Conservation (phyloP, 2,888 invertebrate species). For the Carterocephalus palaemon region DNA sequence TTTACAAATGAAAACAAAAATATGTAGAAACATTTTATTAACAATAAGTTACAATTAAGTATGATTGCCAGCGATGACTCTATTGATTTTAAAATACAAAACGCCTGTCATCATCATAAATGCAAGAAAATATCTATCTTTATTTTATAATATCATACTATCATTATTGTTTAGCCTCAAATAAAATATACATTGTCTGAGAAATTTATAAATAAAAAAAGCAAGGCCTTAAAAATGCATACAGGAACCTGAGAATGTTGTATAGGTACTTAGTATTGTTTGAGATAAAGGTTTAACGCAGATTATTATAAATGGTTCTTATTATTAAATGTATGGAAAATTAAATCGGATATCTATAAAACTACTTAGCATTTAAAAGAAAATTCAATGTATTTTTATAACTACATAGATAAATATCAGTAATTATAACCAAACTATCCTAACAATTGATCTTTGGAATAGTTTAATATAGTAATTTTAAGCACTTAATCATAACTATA, state of each 20-base stretch:
- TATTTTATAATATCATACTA: no score
- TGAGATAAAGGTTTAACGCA: no score
- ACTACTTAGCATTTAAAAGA: no score
- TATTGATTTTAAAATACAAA: slow-evolving; percentile 4
- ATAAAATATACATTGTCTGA: no score
- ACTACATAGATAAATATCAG: slow-evolving; percentile 4
- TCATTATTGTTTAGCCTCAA: no score
- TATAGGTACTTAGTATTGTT: no score
- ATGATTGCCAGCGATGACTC: slow-evolving; percentile 49
- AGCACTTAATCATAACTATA: slow-evolving; percentile 9
- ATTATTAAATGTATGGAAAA: no score
- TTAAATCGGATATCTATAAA: no score
- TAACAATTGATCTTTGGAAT: slow-evolving; percentile 37
- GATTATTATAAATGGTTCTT: slow-evolving; percentile 3
- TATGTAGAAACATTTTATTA: slow-evolving; percentile 14
- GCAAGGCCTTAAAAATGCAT: no score
- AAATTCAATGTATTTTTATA: background rate
- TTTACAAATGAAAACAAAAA: slow-evolving; percentile 30
- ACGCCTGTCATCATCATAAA: slow-evolving; percentile 2
- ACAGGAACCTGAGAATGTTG: no score
- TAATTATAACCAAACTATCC: slow-evolving; percentile 7
- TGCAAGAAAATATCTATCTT: no score
- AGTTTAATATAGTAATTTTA: slow-evolving; percentile 16
- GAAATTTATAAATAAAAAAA: no score
- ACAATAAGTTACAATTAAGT: slow-evolving; percentile 51